These are phyloP conservation scores for Mus spicilegus DNA, from an alignment of 2,113 vertebrate species.

Conservation along the genomic window DNA sequence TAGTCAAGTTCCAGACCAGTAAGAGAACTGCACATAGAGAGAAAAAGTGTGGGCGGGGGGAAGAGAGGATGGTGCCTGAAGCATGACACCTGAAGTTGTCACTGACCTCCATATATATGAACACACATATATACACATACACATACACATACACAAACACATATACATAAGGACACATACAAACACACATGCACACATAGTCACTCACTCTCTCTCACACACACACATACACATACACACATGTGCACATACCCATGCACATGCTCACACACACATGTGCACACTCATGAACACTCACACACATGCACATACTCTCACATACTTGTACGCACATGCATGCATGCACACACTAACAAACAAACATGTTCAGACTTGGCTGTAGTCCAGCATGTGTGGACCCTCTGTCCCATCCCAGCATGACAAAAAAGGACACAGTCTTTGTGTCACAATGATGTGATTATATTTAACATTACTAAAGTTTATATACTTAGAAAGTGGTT, in stretches of 20 bases:
- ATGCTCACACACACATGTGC: too few species aligned
- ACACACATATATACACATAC: not conserved
- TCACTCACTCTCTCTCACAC: not conserved
- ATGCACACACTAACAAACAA: too few species aligned
- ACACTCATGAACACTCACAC: not conserved
- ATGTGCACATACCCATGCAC: too few species aligned
- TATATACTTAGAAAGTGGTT: not conserved
- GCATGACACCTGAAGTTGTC: not conserved
- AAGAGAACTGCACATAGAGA: not conserved
- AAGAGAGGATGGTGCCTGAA: not conserved
- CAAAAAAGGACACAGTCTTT: not conserved
- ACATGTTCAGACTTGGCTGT: not conserved
- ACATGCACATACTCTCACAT: too few species aligned
- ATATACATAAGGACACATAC: too few species aligned
- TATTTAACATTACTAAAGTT: not conserved
- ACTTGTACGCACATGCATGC: not conserved
- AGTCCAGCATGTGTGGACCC: too few species aligned
- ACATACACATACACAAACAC: not conserved
- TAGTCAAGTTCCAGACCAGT: not conserved
- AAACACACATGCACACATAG: not conserved
- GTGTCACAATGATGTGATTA: not conserved
- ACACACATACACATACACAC: too few species aligned
- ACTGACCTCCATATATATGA: not conserved
- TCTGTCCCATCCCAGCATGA: not conserved
- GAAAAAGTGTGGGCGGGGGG: fast-evolving